Conservation (phyloP, 2,797 vertebrate genomes). For the Phoebastria nigripes region DNA sequence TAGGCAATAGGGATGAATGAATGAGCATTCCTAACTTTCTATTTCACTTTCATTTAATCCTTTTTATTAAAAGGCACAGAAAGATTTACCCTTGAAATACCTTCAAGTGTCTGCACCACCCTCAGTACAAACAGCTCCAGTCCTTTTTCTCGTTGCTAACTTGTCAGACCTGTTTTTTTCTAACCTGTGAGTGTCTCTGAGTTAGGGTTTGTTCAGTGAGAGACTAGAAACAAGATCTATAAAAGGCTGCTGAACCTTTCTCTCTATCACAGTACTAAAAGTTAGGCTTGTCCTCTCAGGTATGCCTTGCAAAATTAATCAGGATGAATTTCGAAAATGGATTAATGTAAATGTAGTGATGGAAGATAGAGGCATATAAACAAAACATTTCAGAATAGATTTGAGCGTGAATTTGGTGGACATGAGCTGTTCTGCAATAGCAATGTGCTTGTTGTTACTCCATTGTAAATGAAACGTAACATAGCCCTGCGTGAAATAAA, state of each 20-base stretch:
- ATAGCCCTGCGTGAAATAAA: background rate
- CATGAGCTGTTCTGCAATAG: background rate
- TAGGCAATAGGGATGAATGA: background rate
- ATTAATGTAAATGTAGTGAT: background rate
- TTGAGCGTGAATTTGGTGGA: background rate
- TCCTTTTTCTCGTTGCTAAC: background rate
- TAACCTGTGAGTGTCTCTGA: background rate
- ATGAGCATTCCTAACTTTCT: background rate
- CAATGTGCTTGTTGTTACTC: background rate
- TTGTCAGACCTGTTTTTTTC: background rate
- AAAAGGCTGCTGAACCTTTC: background rate
- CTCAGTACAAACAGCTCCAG: background rate
- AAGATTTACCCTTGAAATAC: background rate
- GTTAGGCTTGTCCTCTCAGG: background rate
- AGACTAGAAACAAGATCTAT: background rate
- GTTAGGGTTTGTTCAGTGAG: background rate
- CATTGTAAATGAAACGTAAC: background rate
- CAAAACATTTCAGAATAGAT: background rate
- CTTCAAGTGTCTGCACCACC: background rate
- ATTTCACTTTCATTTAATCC: background rate
- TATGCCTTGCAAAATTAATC: background rate
- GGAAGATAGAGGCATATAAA: background rate
- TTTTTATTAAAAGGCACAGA: background rate
- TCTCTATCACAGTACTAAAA: background rate
- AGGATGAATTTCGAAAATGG: background rate